Conservation (phyloP, 2,797 vertebrate species). For the Pempheris klunzingeri region DNA sequence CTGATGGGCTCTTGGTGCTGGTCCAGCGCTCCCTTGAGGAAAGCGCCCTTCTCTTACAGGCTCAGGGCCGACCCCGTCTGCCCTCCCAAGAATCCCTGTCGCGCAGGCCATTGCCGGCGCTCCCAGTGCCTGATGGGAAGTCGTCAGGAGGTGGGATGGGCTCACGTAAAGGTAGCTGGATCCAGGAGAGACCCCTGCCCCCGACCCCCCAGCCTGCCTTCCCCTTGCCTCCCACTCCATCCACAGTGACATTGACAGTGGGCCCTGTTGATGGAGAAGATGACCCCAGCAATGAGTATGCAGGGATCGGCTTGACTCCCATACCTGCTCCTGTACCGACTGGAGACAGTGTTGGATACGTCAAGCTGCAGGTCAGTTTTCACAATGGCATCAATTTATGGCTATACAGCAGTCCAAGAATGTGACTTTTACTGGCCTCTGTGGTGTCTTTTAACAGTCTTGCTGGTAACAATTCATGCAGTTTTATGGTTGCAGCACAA, state of each 20-base stretch:
- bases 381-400: background rate
- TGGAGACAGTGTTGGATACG: conserved; percentile 89
- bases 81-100: conserved; percentile 93
- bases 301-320: conserved; percentile 88
- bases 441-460: too few relatives aligned
- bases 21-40: conserved; percentile 87
- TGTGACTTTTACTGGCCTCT: too few relatives aligned
- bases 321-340: conserved; percentile 72
- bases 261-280: conserved; percentile 79
- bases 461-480: background rate
- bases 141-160: conserved; percentile 84
- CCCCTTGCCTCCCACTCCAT: conserved; percentile 71
- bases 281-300: conserved; percentile 90
- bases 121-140: conserved; percentile 86
- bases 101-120: conserved; percentile 90
- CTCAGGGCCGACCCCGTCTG: conserved; percentile 88
- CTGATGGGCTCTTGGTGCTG: conserved; percentile 80
- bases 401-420: too few relatives aligned
- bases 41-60: conserved; percentile 80
- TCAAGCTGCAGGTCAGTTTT: conserved; percentile 86
- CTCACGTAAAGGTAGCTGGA: conserved; percentile 93
- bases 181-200: conserved; percentile 93
- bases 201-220: conserved; percentile 88
- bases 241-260: conserved; percentile 72
- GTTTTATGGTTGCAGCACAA: background rate